phyloP scores from a whole-genome alignment of 2,797 vertebrate species.

The Eleutherodactylus coqui region DNA sequence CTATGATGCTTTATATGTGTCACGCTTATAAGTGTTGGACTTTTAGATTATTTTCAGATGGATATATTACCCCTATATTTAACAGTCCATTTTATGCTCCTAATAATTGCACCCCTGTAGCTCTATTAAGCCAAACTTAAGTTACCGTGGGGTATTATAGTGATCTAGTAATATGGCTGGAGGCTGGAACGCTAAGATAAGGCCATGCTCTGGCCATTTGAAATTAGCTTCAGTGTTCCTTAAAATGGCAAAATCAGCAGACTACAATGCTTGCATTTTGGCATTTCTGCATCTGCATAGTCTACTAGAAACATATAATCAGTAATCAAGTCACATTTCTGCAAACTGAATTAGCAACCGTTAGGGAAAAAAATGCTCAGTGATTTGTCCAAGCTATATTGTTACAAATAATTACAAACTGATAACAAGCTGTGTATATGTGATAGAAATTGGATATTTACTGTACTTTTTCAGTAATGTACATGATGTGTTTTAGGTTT shows the following conservation, averaged over 20 bases:
- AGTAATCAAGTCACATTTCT: conserved; percentile 11
- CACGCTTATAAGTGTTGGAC: no score
- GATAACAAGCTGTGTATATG: neutral
- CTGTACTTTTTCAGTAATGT: neutral
- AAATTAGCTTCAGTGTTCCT: neutral
- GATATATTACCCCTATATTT: neutral
- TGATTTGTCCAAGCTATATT: neutral
- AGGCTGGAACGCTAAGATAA: no score
- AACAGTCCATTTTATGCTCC: neutral
- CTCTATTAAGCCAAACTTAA: neutral
- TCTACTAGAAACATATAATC: neutral
- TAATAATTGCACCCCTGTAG: no score
- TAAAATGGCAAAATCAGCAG: neutral
- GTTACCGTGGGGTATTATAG: neutral
- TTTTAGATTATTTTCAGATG: no score
- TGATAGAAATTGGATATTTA: neutral
- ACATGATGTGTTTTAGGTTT: neutral
- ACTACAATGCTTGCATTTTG: neutral
- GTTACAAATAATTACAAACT: conserved; percentile 8
- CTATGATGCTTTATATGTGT: no score
- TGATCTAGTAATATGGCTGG: neutral
- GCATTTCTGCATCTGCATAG: neutral
- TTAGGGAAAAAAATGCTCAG: neutral
- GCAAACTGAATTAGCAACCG: neutral
- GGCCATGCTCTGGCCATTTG: neutral